These are phyloP conservation scores for Drosophila sp. DNA, from an alignment of 1,140 invertebrate species.

Conservation along the genomic window DNA sequence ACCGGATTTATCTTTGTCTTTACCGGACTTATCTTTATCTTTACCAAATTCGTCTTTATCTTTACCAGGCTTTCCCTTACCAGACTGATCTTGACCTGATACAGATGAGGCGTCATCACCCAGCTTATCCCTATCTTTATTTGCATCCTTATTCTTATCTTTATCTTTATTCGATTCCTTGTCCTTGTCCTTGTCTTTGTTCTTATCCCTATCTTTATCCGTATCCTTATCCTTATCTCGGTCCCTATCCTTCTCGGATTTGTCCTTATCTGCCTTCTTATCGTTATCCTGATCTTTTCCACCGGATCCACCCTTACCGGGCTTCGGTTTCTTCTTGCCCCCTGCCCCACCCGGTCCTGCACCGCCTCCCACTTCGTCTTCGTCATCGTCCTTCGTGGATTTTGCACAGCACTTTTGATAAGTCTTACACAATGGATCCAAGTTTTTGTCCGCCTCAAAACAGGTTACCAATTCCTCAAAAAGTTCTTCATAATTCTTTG, in stretches of 20 bases:
- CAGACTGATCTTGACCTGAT: neutral
- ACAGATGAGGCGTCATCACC: neutral
- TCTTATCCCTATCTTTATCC: slow-evolving; percentile 1
- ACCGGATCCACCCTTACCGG: neutral
- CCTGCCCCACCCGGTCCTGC: neutral
- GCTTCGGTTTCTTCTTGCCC: neutral
- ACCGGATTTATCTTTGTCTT: neutral
- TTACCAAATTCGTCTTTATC: neutral
- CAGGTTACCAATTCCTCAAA: slow-evolving; percentile 47
- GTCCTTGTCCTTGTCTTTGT: neutral
- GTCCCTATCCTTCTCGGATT: neutral
- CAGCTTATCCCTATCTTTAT: neutral
- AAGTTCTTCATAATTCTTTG: slow-evolving; percentile 62
- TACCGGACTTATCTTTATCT: neutral
- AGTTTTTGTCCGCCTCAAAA: slow-evolving; percentile 22
- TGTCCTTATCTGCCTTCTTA: neutral
- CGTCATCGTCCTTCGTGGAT: neutral
- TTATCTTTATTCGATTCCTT: neutral
- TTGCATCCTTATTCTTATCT: neutral
- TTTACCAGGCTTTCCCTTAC: neutral
- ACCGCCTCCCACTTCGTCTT: neutral
- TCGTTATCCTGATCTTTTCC: slow-evolving; percentile 3
- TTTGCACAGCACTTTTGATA: slow-evolving; percentile 47
- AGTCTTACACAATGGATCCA: slow-evolving; percentile 1
- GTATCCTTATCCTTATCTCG: neutral